A percentile compares a stretch with the other conserved stretches of the same genome.
phyloP scores from a whole-genome alignment of 2,797 vertebrate species.

The Tapera naevia region DNA sequence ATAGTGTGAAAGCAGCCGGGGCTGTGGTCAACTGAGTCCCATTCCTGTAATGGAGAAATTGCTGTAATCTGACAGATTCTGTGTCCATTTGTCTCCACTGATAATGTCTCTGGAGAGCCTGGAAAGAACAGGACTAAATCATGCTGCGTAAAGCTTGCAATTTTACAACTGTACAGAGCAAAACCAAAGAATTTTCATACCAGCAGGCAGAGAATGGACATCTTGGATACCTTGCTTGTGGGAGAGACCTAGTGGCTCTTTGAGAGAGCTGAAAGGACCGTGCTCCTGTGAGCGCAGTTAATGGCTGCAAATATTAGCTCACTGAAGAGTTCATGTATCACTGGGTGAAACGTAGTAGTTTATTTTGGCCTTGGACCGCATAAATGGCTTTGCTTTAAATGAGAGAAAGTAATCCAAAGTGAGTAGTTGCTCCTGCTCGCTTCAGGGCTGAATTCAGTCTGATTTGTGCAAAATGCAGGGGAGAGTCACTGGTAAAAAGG shows the following conservation, averaged over 20 bases:
- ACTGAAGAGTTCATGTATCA: neutral
- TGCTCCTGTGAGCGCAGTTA: conserved; percentile 29
- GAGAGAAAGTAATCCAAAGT: conserved; percentile 20
- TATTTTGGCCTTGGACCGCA: conserved; percentile 33
- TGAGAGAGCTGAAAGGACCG: neutral
- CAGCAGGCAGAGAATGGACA: neutral
- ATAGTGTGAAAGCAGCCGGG: neutral
- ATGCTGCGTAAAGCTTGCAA: neutral
- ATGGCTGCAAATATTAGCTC: conserved; percentile 48
- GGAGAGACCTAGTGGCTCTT: conserved; percentile 1
- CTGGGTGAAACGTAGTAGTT: neutral
- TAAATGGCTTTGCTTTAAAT: conserved; percentile 2
- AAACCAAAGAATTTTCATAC: neutral
- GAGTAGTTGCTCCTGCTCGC: neutral
- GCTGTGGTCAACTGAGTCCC: neutral
- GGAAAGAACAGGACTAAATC: neutral
- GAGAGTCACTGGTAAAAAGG: neutral
- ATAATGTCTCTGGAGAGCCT: neutral
- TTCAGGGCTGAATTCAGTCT: conserved; percentile 2
- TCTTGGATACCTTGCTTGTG: neutral
- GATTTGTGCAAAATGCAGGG: conserved; percentile 1
- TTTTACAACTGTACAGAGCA: neutral
- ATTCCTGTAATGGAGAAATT: neutral
- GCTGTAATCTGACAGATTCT: conserved; percentile 13
- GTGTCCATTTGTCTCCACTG: neutral